Conservation (phyloP, 2,113 vertebrate genomes). For the Oceanodroma tethys region DNA sequence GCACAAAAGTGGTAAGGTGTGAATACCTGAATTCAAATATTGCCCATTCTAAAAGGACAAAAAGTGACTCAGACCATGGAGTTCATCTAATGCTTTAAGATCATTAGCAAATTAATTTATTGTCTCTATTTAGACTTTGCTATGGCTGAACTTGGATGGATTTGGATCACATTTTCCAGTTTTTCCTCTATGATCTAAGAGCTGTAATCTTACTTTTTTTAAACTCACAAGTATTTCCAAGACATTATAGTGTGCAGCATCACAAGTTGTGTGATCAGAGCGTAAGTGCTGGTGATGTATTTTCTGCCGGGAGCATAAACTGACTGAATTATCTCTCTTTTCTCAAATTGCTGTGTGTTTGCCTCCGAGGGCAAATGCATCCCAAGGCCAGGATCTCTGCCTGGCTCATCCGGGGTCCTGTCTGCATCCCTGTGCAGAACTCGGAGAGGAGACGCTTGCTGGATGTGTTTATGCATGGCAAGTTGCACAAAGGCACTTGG, state of each 20-base stretch:
- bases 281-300: background rate
- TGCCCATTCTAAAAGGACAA: background rate
- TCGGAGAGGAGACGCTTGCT: accelerated
- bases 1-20: background rate
- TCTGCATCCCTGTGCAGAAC: background rate
- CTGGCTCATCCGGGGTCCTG: background rate
- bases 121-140: background rate
- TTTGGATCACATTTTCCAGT: background rate
- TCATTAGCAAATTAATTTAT: background rate
- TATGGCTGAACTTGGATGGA: background rate
- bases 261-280: background rate
- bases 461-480: background rate
- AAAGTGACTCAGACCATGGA: background rate
- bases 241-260: background rate
- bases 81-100: background rate
- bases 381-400: background rate
- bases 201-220: background rate
- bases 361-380: background rate
- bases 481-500: background rate
- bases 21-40: background rate
- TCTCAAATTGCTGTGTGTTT: background rate
- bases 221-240: background rate
- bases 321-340: too few species aligned
- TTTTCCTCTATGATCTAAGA: background rate
- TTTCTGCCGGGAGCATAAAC: background rate